Conservation (phyloP, 2,113 vertebrate genomes). For the Gopherus flavomarginatus region DNA sequence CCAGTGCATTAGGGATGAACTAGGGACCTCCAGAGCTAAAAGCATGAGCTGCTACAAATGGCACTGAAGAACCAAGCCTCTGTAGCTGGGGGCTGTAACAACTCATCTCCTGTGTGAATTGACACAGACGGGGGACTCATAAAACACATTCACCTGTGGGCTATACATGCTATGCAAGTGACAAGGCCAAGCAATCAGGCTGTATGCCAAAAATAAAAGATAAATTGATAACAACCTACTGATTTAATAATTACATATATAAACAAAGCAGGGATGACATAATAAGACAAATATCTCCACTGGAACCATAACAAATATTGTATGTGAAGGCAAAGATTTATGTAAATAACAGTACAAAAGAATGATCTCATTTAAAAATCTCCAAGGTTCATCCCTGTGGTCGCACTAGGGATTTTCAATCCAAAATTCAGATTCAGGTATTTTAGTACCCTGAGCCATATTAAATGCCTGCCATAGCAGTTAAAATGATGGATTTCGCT, state of each 20-base stretch:
- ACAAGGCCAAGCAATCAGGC: not conserved
- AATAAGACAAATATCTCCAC: too few species aligned
- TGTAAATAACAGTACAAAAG: not conserved
- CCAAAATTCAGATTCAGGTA: not conserved
- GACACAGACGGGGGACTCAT: not conserved
- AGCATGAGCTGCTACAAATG: not conserved
- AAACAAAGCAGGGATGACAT: not conserved
- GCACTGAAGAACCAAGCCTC: not conserved
- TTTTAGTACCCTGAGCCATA: accelerated
- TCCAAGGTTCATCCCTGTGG: too few species aligned
- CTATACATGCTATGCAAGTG: not conserved
- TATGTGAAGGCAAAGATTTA: not conserved
- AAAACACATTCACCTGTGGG: not conserved
- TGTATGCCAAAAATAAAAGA: not conserved
- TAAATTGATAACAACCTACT: not conserved
- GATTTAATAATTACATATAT: not conserved
- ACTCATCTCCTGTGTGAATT: not conserved
- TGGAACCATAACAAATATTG: not conserved
- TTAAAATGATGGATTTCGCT: not conserved
- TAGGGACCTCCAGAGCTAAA: not conserved
- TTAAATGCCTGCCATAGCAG: not conserved
- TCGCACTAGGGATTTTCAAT: not conserved
- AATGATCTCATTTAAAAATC: not conserved
- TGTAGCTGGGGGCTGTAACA: not conserved
- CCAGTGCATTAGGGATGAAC: not conserved